Evolutionary conservation across 1,140 invertebrate genomes (phyloP), one percentile per base, ranked within the genome.

Genomic region (Dryas iulia): DNA sequence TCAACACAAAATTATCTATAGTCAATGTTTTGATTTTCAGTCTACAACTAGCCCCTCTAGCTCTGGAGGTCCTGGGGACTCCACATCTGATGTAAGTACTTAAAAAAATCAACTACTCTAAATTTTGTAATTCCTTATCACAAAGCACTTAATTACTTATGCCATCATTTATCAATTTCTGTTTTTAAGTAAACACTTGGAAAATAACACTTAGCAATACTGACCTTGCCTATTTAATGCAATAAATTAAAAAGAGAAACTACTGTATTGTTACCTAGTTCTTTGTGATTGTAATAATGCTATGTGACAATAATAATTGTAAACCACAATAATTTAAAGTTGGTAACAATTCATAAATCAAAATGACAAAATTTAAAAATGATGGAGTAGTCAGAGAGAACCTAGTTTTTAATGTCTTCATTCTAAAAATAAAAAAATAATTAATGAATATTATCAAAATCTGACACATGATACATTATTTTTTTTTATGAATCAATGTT

Each of bases 11-110:
- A n/a, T n/a, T n/a, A n/a, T 47, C 6, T 35, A 35, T 3, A 35
- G 12, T 26, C n/a, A n/a, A 24, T n/a, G n/a, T 25, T 56, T 60
- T 47, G 11, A 52, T 62, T 62, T 30, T 28, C n/a, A 85, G 18
- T 87, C 87, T 65, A 81, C 86, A 59, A 81, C 86, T 52, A 91
- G 84, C 61, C 89, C 87, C 8, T 85, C 83, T 25, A 91, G 83
- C 66, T 91, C 89, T 23, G 85, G 80, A 57, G 86, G 85, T n/a
- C 78, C 77, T 47, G 87, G 82, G 53, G 87, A 91, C 58, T 75
- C 86, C 26, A 83, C 82, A 26, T 89, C 86, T 59, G 89, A 91
- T 81, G 89, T 91, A 82, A 86, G 87, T 84, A 56, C 28, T 47
- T 69, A 47, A 3, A 47, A 47, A 18, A 18, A 2, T 47, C 7